Evolutionary conservation across 2,888 invertebrate genomes (phyloP), one percentile per base, ranked within the genome.

Genomic region (Cryptus armator): DNA sequence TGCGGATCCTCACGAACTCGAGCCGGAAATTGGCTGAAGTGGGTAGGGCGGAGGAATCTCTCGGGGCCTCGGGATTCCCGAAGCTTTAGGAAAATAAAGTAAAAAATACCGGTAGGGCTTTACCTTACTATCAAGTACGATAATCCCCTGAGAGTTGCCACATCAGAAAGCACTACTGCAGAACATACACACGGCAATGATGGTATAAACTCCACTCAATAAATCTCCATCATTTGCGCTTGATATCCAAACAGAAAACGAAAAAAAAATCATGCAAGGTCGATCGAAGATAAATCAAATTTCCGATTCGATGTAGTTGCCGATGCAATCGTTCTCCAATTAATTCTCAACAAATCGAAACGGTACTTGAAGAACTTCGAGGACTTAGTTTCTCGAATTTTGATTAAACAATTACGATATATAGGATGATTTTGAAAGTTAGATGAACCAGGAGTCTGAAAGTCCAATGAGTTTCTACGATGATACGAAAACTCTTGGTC

Each of bases 21-120:
- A 70, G 68, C 84, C 86, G 89, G 89, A 90, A 91, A 90, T 90
- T 89, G 88, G 83, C 84, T 84, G 86, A 89, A 89, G 90, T 87
- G 80, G 86, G 56, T 74, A 75, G 32, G 51, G 32, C 67, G 66
- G 56, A 72, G 81, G 70, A 81, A 75, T 71, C 62, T 74, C 81
- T 64, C 71, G 37, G 77, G 76, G 68, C 66, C 77, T 68, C 46
- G 79, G 72, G 64, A 85, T 81, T 62, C 51, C 37, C 64, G 70
- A 66, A 74, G 68, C 80, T 82, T 80, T 62, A 74, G 68, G 62
- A 82, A 81, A 80, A 83, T 86, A 86, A 77, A 85, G 68, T 76
- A 74, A 86, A 71, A 62, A 84, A 79, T 78, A 83, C 67, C 82
- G 56, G 37, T 19, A 24, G 74, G 51, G 66, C 67, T 78, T 81